Evolutionary conservation across 2,113 vertebrate species (phyloP).

Genomic region (Tylochromis polylepis): DNA sequence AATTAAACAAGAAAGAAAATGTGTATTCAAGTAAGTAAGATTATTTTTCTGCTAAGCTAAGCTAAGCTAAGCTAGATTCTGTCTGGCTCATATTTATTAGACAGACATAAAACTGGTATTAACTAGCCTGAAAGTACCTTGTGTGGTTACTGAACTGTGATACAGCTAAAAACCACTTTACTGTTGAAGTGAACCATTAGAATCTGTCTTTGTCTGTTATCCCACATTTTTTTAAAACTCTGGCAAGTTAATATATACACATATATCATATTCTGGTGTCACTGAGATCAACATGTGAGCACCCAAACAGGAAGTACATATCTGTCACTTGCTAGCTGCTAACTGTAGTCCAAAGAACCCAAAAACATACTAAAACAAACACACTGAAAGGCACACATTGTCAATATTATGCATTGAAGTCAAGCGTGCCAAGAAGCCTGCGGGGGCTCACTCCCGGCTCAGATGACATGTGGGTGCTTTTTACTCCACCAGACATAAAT

Average conservation of each 20-base stretch:
- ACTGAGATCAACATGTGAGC: not conserved
- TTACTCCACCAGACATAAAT: not conserved
- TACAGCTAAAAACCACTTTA: not conserved
- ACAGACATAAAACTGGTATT: not conserved
- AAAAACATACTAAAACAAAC: not conserved
- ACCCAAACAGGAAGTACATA: not conserved
- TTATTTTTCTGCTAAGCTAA: rapidly evolving
- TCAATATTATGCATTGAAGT: not conserved
- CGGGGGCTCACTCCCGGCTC: not conserved
- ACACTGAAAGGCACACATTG: not conserved
- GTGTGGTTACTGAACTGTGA: not conserved
- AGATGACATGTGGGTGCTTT: not conserved
- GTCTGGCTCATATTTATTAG: not conserved
- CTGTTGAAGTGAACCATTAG: not conserved
- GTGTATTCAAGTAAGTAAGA: no score
- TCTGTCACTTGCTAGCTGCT: not conserved
- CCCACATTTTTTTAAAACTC: not conserved
- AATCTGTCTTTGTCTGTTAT: rapidly evolving
- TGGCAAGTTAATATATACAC: not conserved
- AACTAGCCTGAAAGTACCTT: not conserved
- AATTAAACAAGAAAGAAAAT: not conserved
- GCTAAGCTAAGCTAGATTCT: no score
- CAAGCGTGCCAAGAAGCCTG: not conserved
- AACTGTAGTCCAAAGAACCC: not conserved
- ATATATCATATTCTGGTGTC: not conserved